Conservation (phyloP, 2,888 invertebrate genomes). For the Xylocampa areola region DNA sequence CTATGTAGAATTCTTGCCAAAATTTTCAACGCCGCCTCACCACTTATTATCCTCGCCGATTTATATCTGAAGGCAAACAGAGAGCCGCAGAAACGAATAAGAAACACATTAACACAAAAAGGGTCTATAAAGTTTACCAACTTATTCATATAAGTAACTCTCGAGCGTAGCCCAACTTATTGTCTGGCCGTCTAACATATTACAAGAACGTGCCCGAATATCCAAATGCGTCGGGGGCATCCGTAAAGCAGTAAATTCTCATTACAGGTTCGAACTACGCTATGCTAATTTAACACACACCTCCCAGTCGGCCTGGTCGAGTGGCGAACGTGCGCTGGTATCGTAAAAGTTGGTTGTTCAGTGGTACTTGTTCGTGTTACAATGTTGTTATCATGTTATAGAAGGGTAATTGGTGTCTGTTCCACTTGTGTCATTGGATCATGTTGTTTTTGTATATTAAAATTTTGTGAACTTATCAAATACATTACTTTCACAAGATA, state of each 20-base stretch:
- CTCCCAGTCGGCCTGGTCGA: constrained; percentile 54
- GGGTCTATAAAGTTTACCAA: constrained; percentile 19
- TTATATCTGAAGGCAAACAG: not conserved
- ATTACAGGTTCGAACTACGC: constrained; percentile 79
- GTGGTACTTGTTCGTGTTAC: constrained; percentile 19
- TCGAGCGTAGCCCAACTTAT: constrained; percentile 42
- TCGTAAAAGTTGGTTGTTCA: constrained; percentile 15
- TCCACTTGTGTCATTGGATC: not conserved
- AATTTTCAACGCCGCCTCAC: no score
- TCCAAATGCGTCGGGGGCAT: constrained; percentile 61
- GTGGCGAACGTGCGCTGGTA: constrained; percentile 33
- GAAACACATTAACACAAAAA: constrained; percentile 39
- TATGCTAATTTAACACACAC: constrained; percentile 81
- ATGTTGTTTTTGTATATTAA: no score
- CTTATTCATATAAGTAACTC: constrained; percentile 40
- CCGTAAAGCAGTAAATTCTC: constrained; percentile 76
- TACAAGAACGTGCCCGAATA: constrained; percentile 61
- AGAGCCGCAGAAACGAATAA: constrained; percentile 9
- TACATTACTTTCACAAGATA: no score
- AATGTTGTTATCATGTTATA: not conserved
- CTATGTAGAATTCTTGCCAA: no score
- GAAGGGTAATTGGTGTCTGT: not conserved
- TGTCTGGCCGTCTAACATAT: constrained; percentile 50
- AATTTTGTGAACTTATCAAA: no score
- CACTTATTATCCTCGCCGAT: no score